Base-by-base conservation (phyloP, 2,113 vertebrate genomes). In the Alligator sinensis region DNA sequence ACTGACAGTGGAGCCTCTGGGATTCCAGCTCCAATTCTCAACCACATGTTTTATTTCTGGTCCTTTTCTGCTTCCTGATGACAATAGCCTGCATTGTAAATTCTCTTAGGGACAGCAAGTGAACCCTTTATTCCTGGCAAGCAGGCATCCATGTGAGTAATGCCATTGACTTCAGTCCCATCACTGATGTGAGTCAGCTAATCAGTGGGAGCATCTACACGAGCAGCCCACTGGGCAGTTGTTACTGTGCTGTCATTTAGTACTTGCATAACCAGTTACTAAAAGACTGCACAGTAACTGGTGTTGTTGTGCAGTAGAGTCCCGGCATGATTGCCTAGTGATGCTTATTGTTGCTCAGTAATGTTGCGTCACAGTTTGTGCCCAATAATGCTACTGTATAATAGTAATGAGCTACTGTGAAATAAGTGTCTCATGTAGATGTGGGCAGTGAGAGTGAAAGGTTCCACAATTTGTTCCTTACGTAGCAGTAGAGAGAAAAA, bases 51-150 rank as follows among this genome's bases (percentile, higher is more conserved):
- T 95, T 80, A 63, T 25, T 83, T 92, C 86, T 63, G 38, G 30
- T 87, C 24, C 5, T 89, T 94, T 92, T 70, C 82, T 88, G 30
- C 54, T 83, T 85, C 15, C 88, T 94, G 82, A 62, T 59, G 80
- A 47, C 0, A 28, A 16, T 62, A 77, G 25, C 28, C 17, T 3
- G 27, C 64, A 83, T 14, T 61, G 77, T 58, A 74, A 89, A 72
- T 21, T 64, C 14, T 93, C 80, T 18, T 14, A 54, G 11, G 16
- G 18, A 2, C 77, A 77, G 77, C 22, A 24, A 82, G 19, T 83
- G 55, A 86, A 54, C 30, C 90, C 63, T 58, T 59, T 22, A 74
- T 7, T 7, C 70, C 61, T 77, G 47, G 72, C 60, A 92, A 83
- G 47, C 25, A 80, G 15, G 25, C 9, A 47, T 30, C 47, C 34